These are phyloP conservation scores for Amphiprion clarkii DNA, from an alignment of 2,797 vertebrate species.

Conservation along the genomic window DNA sequence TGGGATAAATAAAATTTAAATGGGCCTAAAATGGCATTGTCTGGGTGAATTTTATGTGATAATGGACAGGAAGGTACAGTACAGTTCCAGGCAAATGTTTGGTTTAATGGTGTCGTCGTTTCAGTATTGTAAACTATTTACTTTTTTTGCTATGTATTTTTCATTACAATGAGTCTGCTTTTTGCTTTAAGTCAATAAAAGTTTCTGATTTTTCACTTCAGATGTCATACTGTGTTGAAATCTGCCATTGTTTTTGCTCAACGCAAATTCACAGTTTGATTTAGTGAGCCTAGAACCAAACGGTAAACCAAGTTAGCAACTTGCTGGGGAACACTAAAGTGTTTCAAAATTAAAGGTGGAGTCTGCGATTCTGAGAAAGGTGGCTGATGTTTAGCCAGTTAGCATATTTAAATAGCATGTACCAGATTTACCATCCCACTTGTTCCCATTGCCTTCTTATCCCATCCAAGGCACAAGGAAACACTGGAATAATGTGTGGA, in stretches of 20 bases:
- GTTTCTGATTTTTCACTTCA: slow-evolving; percentile 68
- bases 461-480: too few relatives aligned
- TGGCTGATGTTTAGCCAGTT: too few relatives aligned
- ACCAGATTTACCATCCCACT: too few relatives aligned
- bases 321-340: too few relatives aligned
- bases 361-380: too few relatives aligned
- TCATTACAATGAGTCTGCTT: slow-evolving; percentile 69
- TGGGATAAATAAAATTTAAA: not conserved
- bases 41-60: slow-evolving; percentile 3
- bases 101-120: slow-evolving; percentile 55
- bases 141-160: slow-evolving; percentile 70
- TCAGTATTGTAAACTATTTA: slow-evolving; percentile 78
- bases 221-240: slow-evolving; percentile 22
- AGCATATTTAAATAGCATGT: too few relatives aligned
- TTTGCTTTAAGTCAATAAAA: slow-evolving; percentile 84
- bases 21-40: not conserved
- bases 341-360: too few relatives aligned
- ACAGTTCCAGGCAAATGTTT: slow-evolving; percentile 41
- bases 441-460: too few relatives aligned
- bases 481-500: too few relatives aligned
- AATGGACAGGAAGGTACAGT: slow-evolving; percentile 20
- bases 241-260: not conserved
- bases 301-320: too few relatives aligned
- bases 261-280: too few relatives aligned
- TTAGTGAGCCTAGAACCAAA: too few relatives aligned